Conservation (phyloP, 2,797 vertebrate species). For the Pampus argenteus region DNA sequence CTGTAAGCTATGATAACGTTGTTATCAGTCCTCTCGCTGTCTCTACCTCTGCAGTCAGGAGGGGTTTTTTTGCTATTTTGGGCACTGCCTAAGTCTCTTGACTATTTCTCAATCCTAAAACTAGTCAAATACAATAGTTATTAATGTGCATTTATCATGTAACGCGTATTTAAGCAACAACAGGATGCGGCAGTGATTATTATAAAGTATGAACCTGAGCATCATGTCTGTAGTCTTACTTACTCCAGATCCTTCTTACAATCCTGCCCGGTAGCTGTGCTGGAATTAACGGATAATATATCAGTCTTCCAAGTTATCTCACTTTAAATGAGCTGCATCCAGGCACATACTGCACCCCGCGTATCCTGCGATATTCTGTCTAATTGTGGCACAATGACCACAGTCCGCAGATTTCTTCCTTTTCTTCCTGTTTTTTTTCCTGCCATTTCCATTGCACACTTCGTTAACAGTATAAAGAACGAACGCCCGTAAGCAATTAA, state of each 20-base stretch:
- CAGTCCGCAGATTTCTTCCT: not conserved
- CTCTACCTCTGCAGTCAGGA: slow-evolving; percentile 1
- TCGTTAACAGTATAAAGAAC: slow-evolving; percentile 38
- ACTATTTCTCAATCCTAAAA: not conserved
- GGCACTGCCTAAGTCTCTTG: too few relatives aligned
- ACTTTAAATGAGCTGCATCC: not conserved
- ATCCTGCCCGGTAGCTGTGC: not conserved
- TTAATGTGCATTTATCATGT: not conserved
- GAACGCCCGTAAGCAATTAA: slow-evolving; percentile 32
- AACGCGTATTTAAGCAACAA: not conserved
- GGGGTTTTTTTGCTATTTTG: not conserved
- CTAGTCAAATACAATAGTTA: not conserved
- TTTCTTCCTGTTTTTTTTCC: slow-evolving; percentile 4
- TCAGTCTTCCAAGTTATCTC: not conserved
- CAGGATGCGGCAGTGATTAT: not conserved
- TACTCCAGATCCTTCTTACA: too few relatives aligned
- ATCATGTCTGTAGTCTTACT: too few relatives aligned
- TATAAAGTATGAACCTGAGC: not conserved
- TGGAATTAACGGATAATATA: too few relatives aligned
- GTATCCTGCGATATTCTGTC: not conserved
- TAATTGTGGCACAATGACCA: not conserved
- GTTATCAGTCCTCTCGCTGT: not conserved
- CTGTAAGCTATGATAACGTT: slow-evolving; percentile 6
- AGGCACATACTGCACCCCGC: not conserved
- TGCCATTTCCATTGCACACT: not conserved